Base-by-base conservation (phyloP, 2,888 invertebrate genomes). In the Tyria jacobaeae region DNA sequence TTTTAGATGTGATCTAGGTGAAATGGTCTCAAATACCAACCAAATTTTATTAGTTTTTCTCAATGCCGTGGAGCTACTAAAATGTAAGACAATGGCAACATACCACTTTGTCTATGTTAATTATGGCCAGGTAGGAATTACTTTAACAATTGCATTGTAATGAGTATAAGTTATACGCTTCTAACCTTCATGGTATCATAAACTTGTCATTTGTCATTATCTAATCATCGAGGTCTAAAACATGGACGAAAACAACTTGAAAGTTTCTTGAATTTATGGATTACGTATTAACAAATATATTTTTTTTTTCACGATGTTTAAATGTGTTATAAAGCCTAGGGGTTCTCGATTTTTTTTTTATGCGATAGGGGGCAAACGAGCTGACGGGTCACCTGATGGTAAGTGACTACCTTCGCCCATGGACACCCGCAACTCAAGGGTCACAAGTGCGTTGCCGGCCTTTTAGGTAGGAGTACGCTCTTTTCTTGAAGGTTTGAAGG, bases 161-260 rank as follows among this genome's bases (percentile, higher is more conserved):
- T 62, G 60, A 66, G 68, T 68, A 63, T 72, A 64, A 64, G 64
- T 67, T 73, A 74, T 76, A 67, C 70, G 73, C 67, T 49, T 47
- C 21, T 59, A 70, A 69, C 76, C 76, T 76, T 76, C 70, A 66
- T 39, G 14, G 72, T 63, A 70, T 72, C 66, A 65, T 66, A 76
- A 63, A 75, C 75, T n/a, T n/a, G n/a, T n/a, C n/a, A 76, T 76
- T 75, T 61, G 70, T 62, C 60, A 52, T 74, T 74, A 73, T 75
- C 73, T 72, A 59, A 66, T 65, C 64, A 73, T 70, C 76, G 69
- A 76, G 76, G 76, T 73, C 73, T 75, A 57, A 60, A 57, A 61
- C 17, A 48, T 71, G 66, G 62, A 69, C 66, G 51, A 68, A 60
- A 55, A 55, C 6, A 9, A 60, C 58, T 60, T 51, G n/a, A 27